Conservation (phyloP, 2,113 vertebrate genomes). For the Perca fluviatilis region DNA sequence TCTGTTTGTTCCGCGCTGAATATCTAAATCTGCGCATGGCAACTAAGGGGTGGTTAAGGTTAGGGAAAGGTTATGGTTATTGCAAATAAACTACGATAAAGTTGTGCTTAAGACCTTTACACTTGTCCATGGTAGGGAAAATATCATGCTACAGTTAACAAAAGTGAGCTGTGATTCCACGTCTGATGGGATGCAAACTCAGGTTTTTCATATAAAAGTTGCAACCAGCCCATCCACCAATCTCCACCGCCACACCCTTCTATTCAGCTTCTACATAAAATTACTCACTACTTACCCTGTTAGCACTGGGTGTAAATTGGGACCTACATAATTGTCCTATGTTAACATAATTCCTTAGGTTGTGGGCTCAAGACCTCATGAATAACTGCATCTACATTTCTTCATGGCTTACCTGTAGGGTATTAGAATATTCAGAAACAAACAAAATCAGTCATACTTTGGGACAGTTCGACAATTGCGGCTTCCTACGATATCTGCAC, state of each 20-base stretch:
- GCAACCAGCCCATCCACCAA: not conserved
- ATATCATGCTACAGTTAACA: not conserved
- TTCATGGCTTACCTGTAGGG: not conserved
- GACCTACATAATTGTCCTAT: not conserved
- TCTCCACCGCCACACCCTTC: not conserved
- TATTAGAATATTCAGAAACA: not conserved
- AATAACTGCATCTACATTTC: not conserved
- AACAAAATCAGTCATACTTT: not conserved
- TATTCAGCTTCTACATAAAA: not conserved
- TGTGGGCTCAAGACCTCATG: not conserved
- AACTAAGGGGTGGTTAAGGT: not conserved
- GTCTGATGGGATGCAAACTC: not conserved
- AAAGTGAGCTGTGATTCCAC: not conserved
- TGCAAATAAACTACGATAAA: not conserved
- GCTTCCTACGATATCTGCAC: not conserved
- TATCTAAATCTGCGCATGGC: not conserved
- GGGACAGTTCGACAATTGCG: not conserved
- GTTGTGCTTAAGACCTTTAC: not conserved
- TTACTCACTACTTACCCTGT: not conserved
- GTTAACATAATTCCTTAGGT: not conserved
- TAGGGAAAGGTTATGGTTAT: not conserved
- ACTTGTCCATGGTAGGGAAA: not conserved
- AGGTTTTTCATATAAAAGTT: not conserved
- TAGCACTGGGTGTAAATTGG: not conserved
- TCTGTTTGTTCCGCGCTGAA: too few relatives aligned